These are phyloP conservation scores for Cheilosia urbana DNA, from an alignment of 2,888 invertebrate genomes.

Conservation along the genomic window DNA sequence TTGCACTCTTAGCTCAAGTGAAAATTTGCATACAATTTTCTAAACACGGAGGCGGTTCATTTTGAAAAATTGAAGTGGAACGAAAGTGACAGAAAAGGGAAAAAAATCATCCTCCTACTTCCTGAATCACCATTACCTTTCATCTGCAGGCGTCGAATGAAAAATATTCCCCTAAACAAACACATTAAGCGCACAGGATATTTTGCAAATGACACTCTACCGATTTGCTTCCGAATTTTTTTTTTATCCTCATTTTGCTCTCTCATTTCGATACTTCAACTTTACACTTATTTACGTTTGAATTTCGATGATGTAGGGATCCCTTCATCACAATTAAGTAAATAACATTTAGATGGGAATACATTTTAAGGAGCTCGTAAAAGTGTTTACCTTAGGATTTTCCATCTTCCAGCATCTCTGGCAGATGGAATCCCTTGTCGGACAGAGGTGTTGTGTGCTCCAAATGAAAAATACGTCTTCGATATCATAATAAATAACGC, in stretches of 20 bases:
- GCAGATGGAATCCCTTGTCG: conserved; percentile 1
- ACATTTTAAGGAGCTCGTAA: conserved; percentile 66
- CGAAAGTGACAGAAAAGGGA: background rate
- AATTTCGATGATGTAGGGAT: conserved; percentile 31
- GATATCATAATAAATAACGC: conserved; percentile 66
- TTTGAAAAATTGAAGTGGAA: conserved; percentile 34
- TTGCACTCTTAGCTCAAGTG: conserved; percentile 38
- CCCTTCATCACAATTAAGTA: conserved; percentile 62
- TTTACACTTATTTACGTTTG: conserved; percentile 32
- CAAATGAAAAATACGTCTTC: conserved; percentile 62
- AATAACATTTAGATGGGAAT: conserved; percentile 74
- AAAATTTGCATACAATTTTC: conserved; percentile 60
- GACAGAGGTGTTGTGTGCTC: conserved; percentile 53
- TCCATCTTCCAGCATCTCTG: conserved; percentile 14
- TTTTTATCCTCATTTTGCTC: background rate
- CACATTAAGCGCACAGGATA: conserved; percentile 72
- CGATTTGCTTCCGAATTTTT: conserved; percentile 44
- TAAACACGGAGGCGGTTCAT: conserved; percentile 32
- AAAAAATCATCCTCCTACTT: conserved; percentile 9
- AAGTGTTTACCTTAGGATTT: conserved; percentile 66
- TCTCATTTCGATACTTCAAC: conserved; percentile 19
- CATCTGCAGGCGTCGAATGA: conserved; percentile 40
- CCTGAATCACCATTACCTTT: conserved; percentile 28
- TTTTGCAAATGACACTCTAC: conserved; percentile 71
- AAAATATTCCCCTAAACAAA: conserved; percentile 61